Evolutionary conservation across 2,888 invertebrate species (phyloP).

Genomic region (Suillia variegata): DNA sequence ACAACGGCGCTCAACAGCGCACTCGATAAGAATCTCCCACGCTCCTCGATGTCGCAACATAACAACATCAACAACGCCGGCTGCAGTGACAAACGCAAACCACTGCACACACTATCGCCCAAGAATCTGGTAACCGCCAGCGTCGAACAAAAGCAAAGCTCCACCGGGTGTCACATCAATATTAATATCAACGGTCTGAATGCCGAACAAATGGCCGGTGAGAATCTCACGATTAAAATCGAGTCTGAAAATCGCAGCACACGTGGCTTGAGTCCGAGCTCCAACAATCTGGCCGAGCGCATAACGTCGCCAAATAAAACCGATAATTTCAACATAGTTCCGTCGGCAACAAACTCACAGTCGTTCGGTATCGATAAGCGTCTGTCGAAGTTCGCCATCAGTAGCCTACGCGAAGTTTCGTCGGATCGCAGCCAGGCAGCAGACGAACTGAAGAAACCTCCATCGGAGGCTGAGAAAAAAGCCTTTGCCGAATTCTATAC

Average conservation of each 20-base stretch:
- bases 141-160: conserved; percentile 18
- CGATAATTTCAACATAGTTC: background rate
- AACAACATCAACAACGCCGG: conserved; percentile 11
- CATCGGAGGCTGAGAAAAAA: conserved; percentile 23
- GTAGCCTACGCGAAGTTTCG: background rate
- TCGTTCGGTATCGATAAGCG: conserved; percentile 40
- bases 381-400: conserved; percentile 38
- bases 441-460: conserved; percentile 25
- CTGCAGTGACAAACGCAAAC: conserved; percentile 14
- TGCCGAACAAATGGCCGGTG: conserved; percentile 26
- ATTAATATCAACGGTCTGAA: conserved; percentile 40
- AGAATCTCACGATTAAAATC: conserved; percentile 44
- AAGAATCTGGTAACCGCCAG: too few relatives aligned
- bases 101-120: conserved; percentile 15
- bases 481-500: conserved; percentile 25
- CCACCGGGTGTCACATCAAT: conserved; percentile 45
- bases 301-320: background rate
- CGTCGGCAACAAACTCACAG: conserved; percentile 14
- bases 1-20: too few relatives aligned
- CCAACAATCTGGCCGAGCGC: background rate
- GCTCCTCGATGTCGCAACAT: background rate
- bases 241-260: conserved; percentile 25
- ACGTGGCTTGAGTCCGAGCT: background rate
- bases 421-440: conserved; percentile 22
- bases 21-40: too few relatives aligned